Evolutionary conservation across 2,113 vertebrate genomes (phyloP), one percentile per base, ranked within the genome.

Genomic region (Quiscalus mexicanus): DNA sequence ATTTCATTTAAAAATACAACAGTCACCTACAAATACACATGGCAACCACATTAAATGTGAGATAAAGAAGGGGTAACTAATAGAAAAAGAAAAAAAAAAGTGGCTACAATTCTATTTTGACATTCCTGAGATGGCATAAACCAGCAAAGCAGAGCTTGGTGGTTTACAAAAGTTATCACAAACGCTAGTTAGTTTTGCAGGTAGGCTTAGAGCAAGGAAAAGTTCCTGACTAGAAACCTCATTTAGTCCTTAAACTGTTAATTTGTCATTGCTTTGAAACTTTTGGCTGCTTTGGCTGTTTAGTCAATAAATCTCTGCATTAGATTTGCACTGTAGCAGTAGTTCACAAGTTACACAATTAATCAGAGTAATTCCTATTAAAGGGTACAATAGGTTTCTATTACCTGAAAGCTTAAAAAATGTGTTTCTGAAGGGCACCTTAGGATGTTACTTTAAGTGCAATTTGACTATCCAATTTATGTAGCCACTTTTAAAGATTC

Each of bases 181-280:
- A 95, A 49, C 59, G 41, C 31, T 83, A 68, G n/a, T 31, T 79
- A 84, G 37, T 79, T 84, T 87, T 87, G 21, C 65, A 94, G 65
- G 53, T 55, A 84, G 25, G 31, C 15, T 19, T 28, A 71, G 22
- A 8, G 5, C 42, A 52, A n/a, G n/a, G 17, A 28, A 35, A 64
- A 0, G 2, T 69, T 60, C 17, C 62, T 73, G 35, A 52, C 15
- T 71, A 69, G 76, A 88, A 95, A 85, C 23, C 33, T 91, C 52
- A 55, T 55, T 85, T 64, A 87, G 52, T 82, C 37, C 73, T 90
- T 95, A 78, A 95, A 88, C 58, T 77, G 53, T 91, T 59, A 70
- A 89, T 95, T 94, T 88, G 63, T 31, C 85, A 13, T 85, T 39
- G 37, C 79, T 95, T 96, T 79, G 84, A 52, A 93, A 67, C 10